These are phyloP conservation scores for Arothron firmamentum DNA, from an alignment of 2,113 vertebrate species.

Conservation along the genomic window DNA sequence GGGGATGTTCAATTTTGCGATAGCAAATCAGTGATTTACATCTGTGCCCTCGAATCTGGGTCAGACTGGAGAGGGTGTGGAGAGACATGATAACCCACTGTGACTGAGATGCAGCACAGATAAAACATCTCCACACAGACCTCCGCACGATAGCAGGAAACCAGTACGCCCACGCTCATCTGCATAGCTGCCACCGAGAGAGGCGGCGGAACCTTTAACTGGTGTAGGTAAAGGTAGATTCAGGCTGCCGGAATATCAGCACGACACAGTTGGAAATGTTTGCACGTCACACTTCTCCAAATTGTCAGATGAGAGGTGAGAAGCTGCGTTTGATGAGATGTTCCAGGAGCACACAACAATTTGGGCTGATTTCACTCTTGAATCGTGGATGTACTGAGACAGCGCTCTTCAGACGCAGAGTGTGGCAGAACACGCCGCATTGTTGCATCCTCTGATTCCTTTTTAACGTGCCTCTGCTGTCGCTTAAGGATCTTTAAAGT, in stretches of 20 bases:
- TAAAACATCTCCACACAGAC: slow-evolving; percentile 48
- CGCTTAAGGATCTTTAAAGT: neutral
- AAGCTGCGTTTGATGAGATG: slow-evolving; percentile 2
- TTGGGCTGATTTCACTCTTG: neutral
- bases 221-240: slow-evolving; percentile 7
- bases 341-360: neutral
- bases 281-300: slow-evolving; percentile 18
- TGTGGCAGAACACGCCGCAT: neutral
- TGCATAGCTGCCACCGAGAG: slow-evolving; percentile 25
- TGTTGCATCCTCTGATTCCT: slow-evolving; percentile 1
- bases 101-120: slow-evolving; percentile 63
- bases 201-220: slow-evolving; percentile 10
- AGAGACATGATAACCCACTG: slow-evolving; percentile 50
- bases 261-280: slow-evolving; percentile 3
- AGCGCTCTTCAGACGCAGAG: neutral
- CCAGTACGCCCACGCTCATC: slow-evolving; percentile 40
- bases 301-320: slow-evolving; percentile 9
- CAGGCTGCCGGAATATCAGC: neutral
- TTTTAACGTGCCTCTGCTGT: slow-evolving; percentile 1
- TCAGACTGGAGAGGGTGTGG: slow-evolving; percentile 54
- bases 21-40: slow-evolving; percentile 55
- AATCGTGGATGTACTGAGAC: neutral
- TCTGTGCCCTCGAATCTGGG: slow-evolving; percentile 56
- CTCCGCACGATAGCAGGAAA: slow-evolving; percentile 39
- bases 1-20: slow-evolving; percentile 47